Percentiles rank a stretch among this genome's conserved stretches.
Conservation (phyloP, 2,113 vertebrate genomes). For the Notothenia coriiceps region DNA sequence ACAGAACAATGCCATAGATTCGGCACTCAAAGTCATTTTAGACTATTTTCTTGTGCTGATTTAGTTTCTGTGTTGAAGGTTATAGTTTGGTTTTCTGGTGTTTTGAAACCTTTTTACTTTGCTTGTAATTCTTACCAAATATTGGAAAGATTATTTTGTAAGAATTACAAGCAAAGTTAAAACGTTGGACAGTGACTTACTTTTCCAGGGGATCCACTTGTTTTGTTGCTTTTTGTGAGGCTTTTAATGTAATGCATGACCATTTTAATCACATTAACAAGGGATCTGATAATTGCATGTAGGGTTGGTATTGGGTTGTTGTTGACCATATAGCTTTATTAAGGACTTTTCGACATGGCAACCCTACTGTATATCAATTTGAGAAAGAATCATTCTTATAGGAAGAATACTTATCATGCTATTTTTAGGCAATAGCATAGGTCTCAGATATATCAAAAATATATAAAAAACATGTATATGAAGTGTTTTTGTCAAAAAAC, state of each 20-base stretch:
- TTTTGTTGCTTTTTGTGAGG: not conserved
- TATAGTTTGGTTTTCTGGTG: not conserved
- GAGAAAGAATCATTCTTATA: not conserved
- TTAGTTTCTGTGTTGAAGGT: not conserved
- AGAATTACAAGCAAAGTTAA: too few relatives aligned
- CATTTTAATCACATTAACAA: not conserved
- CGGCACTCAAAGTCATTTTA: not conserved
- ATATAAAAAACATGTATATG: too few relatives aligned
- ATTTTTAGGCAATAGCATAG: too few relatives aligned
- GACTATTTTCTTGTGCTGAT: not conserved
- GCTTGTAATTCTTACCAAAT: not conserved
- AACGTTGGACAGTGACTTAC: not conserved
- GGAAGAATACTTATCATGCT: too few relatives aligned
- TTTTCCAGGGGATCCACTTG: conserved; percentile 9
- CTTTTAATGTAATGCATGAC: not conserved
- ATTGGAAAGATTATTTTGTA: too few relatives aligned
- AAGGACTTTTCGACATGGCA: not conserved
- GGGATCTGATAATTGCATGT: not conserved
- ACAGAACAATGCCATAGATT: not conserved
- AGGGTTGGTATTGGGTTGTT: too few relatives aligned
- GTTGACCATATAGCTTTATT: not conserved
- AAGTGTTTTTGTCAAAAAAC: too few relatives aligned
- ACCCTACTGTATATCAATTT: not conserved
- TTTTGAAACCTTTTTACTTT: not conserved
- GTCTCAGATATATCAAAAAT: too few relatives aligned